Base-by-base conservation (phyloP, 2,888 invertebrate species). In the Tipula confusa region DNA sequence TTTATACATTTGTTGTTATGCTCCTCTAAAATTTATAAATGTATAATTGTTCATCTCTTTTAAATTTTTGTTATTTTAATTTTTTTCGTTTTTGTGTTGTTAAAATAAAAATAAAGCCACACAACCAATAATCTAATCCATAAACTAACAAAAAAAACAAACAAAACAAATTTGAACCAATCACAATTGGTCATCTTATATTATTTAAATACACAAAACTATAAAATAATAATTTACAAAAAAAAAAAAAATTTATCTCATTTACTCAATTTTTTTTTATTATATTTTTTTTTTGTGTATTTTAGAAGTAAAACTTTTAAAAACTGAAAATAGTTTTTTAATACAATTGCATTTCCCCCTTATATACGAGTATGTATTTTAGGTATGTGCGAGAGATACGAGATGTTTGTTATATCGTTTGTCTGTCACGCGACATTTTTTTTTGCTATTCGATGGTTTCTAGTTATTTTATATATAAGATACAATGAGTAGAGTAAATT, bases 71-170 rank as follows among this genome's bases (percentile, higher is more conserved):
- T 38, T 38, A 13, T 1, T 38, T 38, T 38, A 38, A 7, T 64
- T 64, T 24, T 24, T 64, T 64, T 64, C 9, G 1, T 64, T 64
- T 64, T 24, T 24, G 6, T 33, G 33, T 64, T 64, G 64, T 64
- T 64, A 64, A 64, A 64, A 64, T 64, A 64, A 64, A 64, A 64
- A 7, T 24, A 64, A 64, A 64, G 64, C 64, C 64, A 64, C 64
- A 64, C 64, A 64, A 64, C 64, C 64, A 64, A 64, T 64, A 64
- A 64, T 64, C 64, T 64, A 64, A 64, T 64, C 64, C 64, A 64
- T 24, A 24, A 64, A 64, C 64, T 64, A 64, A 64, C 64, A 24
- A 64, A 43, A 43, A 64, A 64, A 64, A 64, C 64, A 64, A 64
- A 64, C 64, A 64, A 18, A 64, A 64, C 64, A 64, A 9, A 64